Percentiles rank a stretch among this genome's conserved stretches.
phyloP scores from a whole-genome alignment of 2,113 vertebrate genomes.

The Oryzias woworae region DNA sequence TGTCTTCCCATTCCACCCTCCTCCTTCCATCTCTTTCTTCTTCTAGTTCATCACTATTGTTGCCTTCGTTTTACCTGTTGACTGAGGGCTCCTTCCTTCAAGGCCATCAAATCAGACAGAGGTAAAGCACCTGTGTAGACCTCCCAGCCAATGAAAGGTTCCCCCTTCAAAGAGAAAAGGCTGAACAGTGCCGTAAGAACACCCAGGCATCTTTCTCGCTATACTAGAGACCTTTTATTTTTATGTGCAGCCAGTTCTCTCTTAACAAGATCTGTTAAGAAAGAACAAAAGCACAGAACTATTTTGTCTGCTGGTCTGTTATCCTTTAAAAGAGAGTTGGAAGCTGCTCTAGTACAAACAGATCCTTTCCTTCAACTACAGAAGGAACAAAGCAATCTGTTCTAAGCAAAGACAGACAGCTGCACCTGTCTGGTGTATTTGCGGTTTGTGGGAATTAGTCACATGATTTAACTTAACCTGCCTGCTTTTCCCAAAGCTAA shows the following conservation, averaged over 20 bases:
- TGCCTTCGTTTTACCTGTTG: slow-evolving; percentile 57
- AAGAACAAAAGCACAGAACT: slow-evolving; percentile 51
- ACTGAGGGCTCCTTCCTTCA: slow-evolving; percentile 64
- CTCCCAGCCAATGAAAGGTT: slow-evolving; percentile 66
- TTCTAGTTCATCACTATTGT: slow-evolving; percentile 53
- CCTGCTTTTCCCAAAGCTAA: slow-evolving; percentile 6
- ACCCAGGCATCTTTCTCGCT: slow-evolving; percentile 57
- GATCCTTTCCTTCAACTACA: background rate
- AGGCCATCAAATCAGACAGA: slow-evolving; percentile 44
- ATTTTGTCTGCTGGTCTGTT: slow-evolving; percentile 63
- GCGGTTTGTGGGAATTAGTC: slow-evolving; percentile 11
- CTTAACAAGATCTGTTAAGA: slow-evolving; percentile 67
- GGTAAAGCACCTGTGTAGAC: slow-evolving; percentile 67
- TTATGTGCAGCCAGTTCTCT: slow-evolving; percentile 54
- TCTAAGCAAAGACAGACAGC: slow-evolving; percentile 3
- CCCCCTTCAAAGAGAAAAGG: slow-evolving; percentile 66
- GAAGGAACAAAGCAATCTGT: slow-evolving; percentile 11
- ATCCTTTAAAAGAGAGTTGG: slow-evolving; percentile 56
- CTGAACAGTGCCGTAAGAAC: slow-evolving; percentile 62
- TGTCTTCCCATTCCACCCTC: slow-evolving; percentile 32
- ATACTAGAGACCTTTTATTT: slow-evolving; percentile 37
- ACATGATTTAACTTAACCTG: slow-evolving; percentile 32
- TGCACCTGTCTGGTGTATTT: slow-evolving; percentile 36
- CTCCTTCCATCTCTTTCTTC: slow-evolving; percentile 26
- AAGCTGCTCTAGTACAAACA: slow-evolving; percentile 41